Evolutionary conservation across 2,797 vertebrate species (phyloP).

Genomic region (Neopelma chrysocephalum): DNA sequence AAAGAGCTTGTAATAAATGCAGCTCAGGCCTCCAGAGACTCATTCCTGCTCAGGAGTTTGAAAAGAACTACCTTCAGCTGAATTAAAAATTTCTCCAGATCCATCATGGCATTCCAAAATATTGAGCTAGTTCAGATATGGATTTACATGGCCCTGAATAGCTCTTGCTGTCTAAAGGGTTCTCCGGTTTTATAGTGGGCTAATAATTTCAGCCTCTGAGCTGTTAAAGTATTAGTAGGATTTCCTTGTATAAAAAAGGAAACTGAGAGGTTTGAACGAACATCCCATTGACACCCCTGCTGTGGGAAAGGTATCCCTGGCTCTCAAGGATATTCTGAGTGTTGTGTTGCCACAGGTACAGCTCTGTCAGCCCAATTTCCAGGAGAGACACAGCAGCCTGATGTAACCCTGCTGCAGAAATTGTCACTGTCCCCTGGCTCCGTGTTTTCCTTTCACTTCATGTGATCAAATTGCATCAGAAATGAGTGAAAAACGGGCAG

Average conservation of each 20-base stretch:
- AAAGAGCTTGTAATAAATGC: conserved; percentile 41
- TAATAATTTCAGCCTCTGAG: not conserved
- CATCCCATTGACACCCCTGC: not conserved
- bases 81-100: conserved; percentile 28
- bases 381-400: not conserved
- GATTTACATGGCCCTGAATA: not conserved
- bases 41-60: conserved; percentile 16
- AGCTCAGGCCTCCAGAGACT: conserved; percentile 14
- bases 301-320: not conserved
- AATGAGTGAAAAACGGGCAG: not conserved
- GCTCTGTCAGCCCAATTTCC: not conserved
- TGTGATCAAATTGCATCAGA: not conserved
- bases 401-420: too few relatives aligned
- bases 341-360: not conserved
- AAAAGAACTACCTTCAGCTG: conserved; percentile 23
- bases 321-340: not conserved
- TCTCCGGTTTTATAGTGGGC: not conserved
- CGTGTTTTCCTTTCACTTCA: not conserved
- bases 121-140: not conserved
- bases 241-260: not conserved
- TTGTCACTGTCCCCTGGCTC: too few relatives aligned
- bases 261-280: not conserved
- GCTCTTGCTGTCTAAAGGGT: not conserved
- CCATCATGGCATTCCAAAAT: not conserved
- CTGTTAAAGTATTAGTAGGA: not conserved